Conservation (phyloP, 2,888 invertebrate species). For the Abscondita cerata region DNA sequence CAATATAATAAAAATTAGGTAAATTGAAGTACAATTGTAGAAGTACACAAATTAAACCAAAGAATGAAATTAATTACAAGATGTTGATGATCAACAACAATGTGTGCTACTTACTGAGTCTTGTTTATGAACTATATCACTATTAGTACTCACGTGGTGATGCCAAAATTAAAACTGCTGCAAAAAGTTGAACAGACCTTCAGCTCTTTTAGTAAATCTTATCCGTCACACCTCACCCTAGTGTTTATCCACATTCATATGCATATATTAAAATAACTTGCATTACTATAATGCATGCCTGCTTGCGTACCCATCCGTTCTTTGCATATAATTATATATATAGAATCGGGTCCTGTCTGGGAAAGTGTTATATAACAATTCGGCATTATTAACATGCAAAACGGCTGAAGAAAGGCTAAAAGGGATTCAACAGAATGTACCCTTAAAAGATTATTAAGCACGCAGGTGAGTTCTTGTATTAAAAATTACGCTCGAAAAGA, state of each 20-base stretch:
- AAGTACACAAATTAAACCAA: no score
- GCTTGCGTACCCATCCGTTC: slow-evolving; percentile 44
- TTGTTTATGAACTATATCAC: neutral
- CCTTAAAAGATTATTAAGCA: slow-evolving; percentile 1
- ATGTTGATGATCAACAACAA: no score
- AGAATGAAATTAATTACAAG: no score
- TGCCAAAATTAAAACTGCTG: slow-evolving; percentile 15
- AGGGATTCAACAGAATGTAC: slow-evolving; percentile 21
- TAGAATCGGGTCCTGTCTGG: slow-evolving; percentile 44
- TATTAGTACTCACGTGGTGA: neutral
- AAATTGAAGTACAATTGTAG: no score
- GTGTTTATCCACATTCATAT: slow-evolving; percentile 52
- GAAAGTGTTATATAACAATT: slow-evolving; percentile 47
- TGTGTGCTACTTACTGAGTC: no score
- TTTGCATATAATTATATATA: slow-evolving; percentile 51
- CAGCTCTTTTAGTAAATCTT: slow-evolving; percentile 52
- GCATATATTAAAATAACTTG: slow-evolving; percentile 43
- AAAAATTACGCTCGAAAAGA: slow-evolving; percentile 12
- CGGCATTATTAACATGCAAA: slow-evolving; percentile 43
- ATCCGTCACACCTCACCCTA: slow-evolving; percentile 60
- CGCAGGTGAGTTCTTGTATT: slow-evolving; percentile 21
- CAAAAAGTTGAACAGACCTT: slow-evolving; percentile 12
- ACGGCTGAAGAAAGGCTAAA: slow-evolving; percentile 28
- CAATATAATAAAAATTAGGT: no score
- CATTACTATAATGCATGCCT: slow-evolving; percentile 40